Conservation (phyloP, 2,888 invertebrate genomes). For the Hipparchia semele region DNA sequence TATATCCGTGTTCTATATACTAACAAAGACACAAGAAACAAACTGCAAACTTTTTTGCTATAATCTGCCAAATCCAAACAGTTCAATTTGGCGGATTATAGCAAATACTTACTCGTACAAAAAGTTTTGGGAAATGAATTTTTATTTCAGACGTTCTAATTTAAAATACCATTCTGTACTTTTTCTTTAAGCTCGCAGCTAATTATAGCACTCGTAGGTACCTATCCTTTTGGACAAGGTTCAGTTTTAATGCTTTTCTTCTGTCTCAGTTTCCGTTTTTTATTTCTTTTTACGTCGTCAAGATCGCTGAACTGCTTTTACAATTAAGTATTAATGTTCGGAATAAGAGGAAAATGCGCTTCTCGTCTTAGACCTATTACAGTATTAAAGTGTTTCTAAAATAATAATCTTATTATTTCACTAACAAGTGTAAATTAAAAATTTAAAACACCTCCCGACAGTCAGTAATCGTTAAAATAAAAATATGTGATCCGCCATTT, state of each 20-base stretch:
- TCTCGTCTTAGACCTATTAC: not conserved
- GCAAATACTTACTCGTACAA: not conserved
- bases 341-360: conserved; percentile 8
- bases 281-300: conserved; percentile 16
- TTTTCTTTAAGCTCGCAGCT: conserved; percentile 14
- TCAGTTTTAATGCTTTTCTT: conserved; percentile 21
- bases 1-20: too few species aligned
- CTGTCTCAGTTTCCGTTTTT: conserved; percentile 17
- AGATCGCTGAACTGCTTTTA: conserved; percentile 20
- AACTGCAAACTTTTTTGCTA: too few species aligned
- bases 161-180: conserved; percentile 14
- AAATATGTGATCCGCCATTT: too few species aligned
- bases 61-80: too few species aligned
- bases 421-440: too few species aligned
- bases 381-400: not conserved
- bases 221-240: conserved; percentile 7
- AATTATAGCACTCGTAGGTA: conserved; percentile 19
- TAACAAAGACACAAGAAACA: too few species aligned
- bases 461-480: too few species aligned
- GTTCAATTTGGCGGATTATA: not conserved
- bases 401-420: too few species aligned
- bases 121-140: conserved; percentile 49
- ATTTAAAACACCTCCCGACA: too few species aligned
- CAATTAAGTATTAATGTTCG: conserved; percentile 19
- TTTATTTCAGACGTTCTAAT: conserved; percentile 1